phyloP scores from a whole-genome alignment of 2,113 vertebrate species.

The Oxyruncus cristatus region DNA sequence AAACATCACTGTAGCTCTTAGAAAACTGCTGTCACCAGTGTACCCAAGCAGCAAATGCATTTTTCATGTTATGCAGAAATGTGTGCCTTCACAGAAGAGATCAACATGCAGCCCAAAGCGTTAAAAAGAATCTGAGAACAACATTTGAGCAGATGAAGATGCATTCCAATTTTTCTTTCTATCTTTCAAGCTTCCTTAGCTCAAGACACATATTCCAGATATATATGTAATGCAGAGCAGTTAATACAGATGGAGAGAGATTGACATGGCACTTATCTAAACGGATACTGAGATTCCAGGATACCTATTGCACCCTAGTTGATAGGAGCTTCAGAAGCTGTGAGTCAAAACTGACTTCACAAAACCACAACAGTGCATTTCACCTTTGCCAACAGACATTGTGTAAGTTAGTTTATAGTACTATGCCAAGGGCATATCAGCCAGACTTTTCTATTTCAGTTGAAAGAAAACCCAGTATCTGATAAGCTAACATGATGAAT shows the following conservation, averaged over 20 bases:
- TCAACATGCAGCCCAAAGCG: not conserved
- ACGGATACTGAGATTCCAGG: conserved; percentile 21
- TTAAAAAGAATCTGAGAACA: not conserved
- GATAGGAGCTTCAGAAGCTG: conserved; percentile 42
- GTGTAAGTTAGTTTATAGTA: not conserved
- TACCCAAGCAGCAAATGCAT: not conserved
- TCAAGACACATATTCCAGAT: not conserved
- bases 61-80: not conserved
- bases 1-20: not conserved
- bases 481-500: conserved; percentile 61
- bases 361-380: not conserved
- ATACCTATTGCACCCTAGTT: conserved; percentile 11
- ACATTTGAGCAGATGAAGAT: not conserved
- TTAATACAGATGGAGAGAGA: conserved; percentile 9
- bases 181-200: not conserved
- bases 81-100: not conserved
- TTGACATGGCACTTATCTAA: conserved; percentile 24
- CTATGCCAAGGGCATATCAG: conserved; percentile 2
- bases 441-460: conserved; percentile 57
- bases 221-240: not conserved
- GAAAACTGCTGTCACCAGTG: not conserved
- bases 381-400: conserved; percentile 40
- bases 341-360: conserved; percentile 57
- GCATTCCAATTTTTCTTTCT: not conserved
- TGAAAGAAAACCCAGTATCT: conserved; percentile 10